Conservation (phyloP, 2,113 vertebrate genomes). For the Otocyon megalotis region DNA sequence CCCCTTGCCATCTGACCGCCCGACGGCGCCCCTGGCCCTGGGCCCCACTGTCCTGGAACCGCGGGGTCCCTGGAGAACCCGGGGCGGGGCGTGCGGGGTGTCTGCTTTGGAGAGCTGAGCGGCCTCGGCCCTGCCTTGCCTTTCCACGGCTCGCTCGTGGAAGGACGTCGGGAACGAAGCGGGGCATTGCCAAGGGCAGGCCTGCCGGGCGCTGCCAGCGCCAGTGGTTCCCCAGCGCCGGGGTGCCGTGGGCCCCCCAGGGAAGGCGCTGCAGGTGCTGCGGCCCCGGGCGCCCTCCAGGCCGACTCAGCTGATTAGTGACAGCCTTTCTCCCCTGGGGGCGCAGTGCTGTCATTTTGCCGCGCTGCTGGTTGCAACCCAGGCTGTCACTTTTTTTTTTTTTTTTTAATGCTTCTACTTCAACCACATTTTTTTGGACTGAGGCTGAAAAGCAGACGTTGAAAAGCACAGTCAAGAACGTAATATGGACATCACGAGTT, state of each 20-base stretch:
- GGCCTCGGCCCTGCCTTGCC: not conserved
- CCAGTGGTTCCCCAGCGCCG: not conserved
- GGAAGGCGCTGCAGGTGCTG: too few relatives aligned
- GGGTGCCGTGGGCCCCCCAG: too few relatives aligned
- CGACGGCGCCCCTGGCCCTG: not conserved
- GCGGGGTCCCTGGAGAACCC: not conserved
- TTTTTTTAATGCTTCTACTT: too few relatives aligned
- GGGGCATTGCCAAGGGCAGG: not conserved
- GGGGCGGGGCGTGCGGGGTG: not conserved
- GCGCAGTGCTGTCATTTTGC: fast-evolving
- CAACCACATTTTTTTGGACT: too few relatives aligned
- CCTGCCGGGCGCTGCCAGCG: not conserved
- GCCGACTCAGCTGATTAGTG: fast-evolving
- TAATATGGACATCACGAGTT: not conserved
- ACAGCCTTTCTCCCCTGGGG: not conserved
- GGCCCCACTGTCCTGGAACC: not conserved
- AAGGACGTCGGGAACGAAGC: not conserved
- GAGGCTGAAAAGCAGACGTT: not conserved
- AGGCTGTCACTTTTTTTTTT: not conserved
- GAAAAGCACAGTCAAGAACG: not conserved
- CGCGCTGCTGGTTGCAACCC: not conserved
- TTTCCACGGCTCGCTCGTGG: not conserved
- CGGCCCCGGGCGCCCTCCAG: too few relatives aligned
- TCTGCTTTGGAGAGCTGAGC: fast-evolving
- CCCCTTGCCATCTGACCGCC: too few relatives aligned